Evolutionary conservation across 2,888 invertebrate genomes (phyloP).

Genomic region (Synergus itoensis): DNA sequence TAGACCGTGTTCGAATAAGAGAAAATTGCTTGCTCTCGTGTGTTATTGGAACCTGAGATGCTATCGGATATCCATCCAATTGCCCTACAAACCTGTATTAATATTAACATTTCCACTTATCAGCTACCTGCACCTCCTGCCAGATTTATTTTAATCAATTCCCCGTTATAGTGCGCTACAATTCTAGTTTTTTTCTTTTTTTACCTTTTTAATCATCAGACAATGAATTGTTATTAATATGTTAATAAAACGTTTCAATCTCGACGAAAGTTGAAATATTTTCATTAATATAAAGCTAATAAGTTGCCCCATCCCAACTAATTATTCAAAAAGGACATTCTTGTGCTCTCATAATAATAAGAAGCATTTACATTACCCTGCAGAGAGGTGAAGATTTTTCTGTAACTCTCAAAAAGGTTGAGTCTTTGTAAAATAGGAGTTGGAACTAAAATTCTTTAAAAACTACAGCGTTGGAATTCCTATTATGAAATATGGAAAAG

Average conservation of each 20-base stretch:
- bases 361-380: background rate
- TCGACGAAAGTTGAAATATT: background rate
- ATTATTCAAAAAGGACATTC: background rate
- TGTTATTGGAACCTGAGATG: slow-evolving; percentile 40
- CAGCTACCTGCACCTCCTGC: background rate
- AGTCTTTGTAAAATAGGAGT: background rate
- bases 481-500: background rate
- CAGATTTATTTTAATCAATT: slow-evolving; percentile 35
- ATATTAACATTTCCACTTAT: slow-evolving; percentile 39
- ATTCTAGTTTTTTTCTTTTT: background rate
- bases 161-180: background rate
- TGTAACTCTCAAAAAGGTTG: background rate
- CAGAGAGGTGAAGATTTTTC: background rate
- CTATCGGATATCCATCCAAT: slow-evolving; percentile 40
- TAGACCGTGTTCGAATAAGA: slow-evolving; percentile 31
- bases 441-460: background rate
- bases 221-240: background rate
- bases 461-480: background rate
- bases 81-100: slow-evolving; percentile 40
- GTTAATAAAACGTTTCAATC: background rate
- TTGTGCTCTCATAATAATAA: background rate
- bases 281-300: background rate
- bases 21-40: slow-evolving; percentile 37
- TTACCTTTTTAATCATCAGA: background rate
- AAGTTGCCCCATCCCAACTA: accelerated